Base-by-base conservation (phyloP, 1,140 invertebrate species). In the Pseudomyrmex gracilis region DNA sequence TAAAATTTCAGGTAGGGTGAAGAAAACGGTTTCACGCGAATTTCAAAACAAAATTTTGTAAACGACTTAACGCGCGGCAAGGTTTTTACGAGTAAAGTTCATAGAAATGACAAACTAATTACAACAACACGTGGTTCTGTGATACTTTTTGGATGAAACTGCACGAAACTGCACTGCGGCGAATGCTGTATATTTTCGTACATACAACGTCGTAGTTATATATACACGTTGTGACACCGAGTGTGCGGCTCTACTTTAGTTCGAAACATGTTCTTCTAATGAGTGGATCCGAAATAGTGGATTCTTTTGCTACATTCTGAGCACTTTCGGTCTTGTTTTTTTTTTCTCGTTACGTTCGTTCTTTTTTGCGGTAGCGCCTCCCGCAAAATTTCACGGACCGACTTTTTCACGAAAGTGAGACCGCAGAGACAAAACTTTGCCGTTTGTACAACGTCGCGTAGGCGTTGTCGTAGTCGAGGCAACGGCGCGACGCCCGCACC, bases 391-490 rank as follows among this genome's bases (percentile, higher is more conserved):
- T 20, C 5, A 20, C 43, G 51, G 51, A 83, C 61, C 49, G 15
- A 57, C 64, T 47, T 76, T 45, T 34, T 43, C 53, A 20, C 43
- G 15, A 5, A 34, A 34, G 47, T 43, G 34, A 22, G 10, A 47
- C 7, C 1, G 22, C 1, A 10, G 17, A 20, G 84, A 83, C 70
- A 64, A 85, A 90, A 88, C 64, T 86, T 87, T 73, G 45, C 51
- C 66, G 66, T 53, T 58, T 47, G 43, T 60, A 61, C 34, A 66
- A 20, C 20, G 15, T 57, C n/a, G 15, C 53, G 13, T 61, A 47
- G 55, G 13, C 57, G 71, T 49, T 24, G 57, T 45, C 22, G 73
- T 53, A 1, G 74, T 22, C 49, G 76, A 10, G 24, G 15, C 55
- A 22, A 8, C 24, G 57, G 8, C 85, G 60, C 76, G 58, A 74